These are phyloP conservation scores for Potorous gilbertii DNA, from an alignment of 2,797 vertebrate genomes.

Conservation along the genomic window DNA sequence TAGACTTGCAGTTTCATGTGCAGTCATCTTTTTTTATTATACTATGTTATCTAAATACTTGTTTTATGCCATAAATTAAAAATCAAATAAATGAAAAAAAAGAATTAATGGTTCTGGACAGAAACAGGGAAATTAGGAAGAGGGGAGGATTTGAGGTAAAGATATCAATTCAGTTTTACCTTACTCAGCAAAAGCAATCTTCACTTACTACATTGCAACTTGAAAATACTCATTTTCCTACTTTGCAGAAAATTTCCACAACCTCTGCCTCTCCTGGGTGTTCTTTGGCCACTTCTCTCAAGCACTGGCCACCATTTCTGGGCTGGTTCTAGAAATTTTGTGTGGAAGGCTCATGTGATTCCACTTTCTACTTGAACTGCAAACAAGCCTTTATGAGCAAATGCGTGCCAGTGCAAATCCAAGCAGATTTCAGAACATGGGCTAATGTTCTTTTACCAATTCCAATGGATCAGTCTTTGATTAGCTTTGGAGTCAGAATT, in stretches of 20 bases:
- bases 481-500: not conserved
- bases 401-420: not conserved
- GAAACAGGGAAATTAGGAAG: not conserved
- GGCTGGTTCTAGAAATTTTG: not conserved
- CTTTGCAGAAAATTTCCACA: not conserved
- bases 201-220: not conserved
- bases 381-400: not conserved
- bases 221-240: not conserved
- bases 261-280: not conserved
- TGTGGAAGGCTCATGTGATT: not conserved
- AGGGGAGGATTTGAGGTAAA: not conserved
- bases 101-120: not conserved
- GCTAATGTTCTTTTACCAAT: not conserved
- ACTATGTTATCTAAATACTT: no score
- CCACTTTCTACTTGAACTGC: not conserved
- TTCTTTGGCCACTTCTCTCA: not conserved
- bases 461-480: not conserved
- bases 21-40: no score
- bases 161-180: not conserved
- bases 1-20: no score
- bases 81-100: not conserved
- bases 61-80: not conserved
- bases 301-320: not conserved
- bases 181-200: not conserved
- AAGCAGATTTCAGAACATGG: not conserved